A percentile compares a stretch with the other conserved stretches of the same genome.
Conservation (phyloP, 2,888 invertebrate genomes). For the Cerceris ruficornis region DNA sequence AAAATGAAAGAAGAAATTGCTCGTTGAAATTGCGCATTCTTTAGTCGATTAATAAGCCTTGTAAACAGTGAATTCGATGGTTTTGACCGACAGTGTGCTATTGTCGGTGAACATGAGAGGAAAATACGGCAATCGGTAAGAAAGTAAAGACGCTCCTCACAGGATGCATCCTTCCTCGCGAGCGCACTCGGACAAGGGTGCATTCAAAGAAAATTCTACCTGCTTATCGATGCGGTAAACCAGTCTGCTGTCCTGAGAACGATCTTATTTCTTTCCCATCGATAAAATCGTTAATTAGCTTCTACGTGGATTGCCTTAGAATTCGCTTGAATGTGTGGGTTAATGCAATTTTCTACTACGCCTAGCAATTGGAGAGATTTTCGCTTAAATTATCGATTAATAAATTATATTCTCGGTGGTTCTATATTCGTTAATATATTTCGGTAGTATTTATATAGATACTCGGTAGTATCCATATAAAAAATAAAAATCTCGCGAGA, state of each 20-base stretch:
- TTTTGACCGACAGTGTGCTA: background rate
- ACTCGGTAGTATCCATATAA: too few relatives aligned
- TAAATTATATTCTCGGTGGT: too few relatives aligned
- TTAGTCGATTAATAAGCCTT: background rate
- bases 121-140: constrained; percentile 47
- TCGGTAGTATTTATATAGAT: too few relatives aligned
- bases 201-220: constrained; percentile 76
- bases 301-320: background rate
- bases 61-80: background rate
- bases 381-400: too few relatives aligned
- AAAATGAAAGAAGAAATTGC: too few relatives aligned
- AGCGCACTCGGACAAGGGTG: constrained; percentile 76
- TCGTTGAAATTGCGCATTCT: too few relatives aligned
- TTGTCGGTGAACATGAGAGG: constrained; percentile 12
- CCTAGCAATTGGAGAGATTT: too few relatives aligned
- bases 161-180: constrained; percentile 74
- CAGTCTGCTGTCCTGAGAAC: constrained; percentile 58
- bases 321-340: background rate
- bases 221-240: constrained; percentile 72
- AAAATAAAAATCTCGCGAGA: too few relatives aligned
- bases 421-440: too few relatives aligned
- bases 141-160: constrained; percentile 52
- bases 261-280: constrained; percentile 42
- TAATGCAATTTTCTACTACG: too few relatives aligned
- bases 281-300: background rate